These are phyloP conservation scores for Dendroctonus ponderosae DNA, from an alignment of 1,140 invertebrate species.

Conservation along the genomic window DNA sequence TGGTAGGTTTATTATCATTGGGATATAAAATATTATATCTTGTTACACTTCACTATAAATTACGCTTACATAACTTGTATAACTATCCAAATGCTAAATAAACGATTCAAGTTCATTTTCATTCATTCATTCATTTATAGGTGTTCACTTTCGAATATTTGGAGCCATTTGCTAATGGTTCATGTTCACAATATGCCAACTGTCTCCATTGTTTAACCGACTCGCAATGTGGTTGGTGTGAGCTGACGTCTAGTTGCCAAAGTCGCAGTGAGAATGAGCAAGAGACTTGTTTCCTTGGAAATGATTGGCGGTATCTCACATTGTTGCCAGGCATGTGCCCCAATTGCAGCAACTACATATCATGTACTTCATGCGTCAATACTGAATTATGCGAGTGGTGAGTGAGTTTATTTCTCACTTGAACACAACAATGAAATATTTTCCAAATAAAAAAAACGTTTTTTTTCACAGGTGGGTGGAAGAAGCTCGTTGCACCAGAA, in stretches of 20 bases:
- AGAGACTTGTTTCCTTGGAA: constrained; percentile 56
- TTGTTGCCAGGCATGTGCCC: constrained; percentile 77
- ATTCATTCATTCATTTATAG: background rate
- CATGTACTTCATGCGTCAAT: constrained; percentile 72
- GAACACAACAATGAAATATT: constrained; percentile 1
- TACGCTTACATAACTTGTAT: too few species aligned
- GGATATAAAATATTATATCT: too few species aligned
- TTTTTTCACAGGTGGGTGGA: constrained; percentile 67
- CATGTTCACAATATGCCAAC: constrained; percentile 76
- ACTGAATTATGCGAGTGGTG: constrained; percentile 78
- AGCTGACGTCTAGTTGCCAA: constrained; percentile 65
- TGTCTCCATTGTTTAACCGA: constrained; percentile 88
- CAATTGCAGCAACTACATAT: constrained; percentile 85
- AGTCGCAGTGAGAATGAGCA: constrained; percentile 64
- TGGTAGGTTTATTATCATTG: too few species aligned
- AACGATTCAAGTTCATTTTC: too few species aligned
- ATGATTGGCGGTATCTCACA: constrained; percentile 76
- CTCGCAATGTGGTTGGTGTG: constrained; percentile 88
- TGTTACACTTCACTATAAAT: too few species aligned
- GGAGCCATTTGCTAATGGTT: constrained; percentile 78
- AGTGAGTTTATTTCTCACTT: constrained; percentile 38
- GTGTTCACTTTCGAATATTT: constrained; percentile 86
- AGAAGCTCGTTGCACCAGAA: constrained; percentile 77
- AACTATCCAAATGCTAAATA: too few species aligned
- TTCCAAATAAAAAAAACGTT: too few species aligned